These are phyloP conservation scores for Omphaloscelis lunosa DNA, from an alignment of 2,888 invertebrate genomes.

Conservation along the genomic window DNA sequence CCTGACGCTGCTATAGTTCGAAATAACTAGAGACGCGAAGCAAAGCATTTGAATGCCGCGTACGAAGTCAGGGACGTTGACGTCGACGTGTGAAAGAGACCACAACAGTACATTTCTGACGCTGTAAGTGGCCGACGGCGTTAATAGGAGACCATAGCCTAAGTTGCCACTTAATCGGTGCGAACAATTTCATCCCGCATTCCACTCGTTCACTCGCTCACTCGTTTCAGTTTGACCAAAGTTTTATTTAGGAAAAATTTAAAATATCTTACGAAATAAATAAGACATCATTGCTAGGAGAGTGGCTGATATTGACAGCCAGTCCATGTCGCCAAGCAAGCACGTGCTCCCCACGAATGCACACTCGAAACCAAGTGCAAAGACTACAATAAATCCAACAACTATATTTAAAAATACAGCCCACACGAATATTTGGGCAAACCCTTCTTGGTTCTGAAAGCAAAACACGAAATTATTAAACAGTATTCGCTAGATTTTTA, in stretches of 20 bases:
- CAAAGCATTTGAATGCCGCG: too few species aligned
- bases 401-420: constrained; percentile 69
- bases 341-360: constrained; percentile 64
- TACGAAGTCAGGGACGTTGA: too few species aligned
- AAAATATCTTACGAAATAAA: constrained; percentile 71
- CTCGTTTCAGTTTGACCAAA: not conserved
- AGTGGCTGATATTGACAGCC: constrained; percentile 68
- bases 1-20: too few species aligned
- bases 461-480: not conserved
- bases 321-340: constrained; percentile 71
- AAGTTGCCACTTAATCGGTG: not conserved
- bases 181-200: too few species aligned
- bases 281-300: constrained; percentile 64
- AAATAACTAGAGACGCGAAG: too few species aligned
- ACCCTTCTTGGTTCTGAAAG: constrained; percentile 75
- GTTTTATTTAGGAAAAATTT: not conserved
- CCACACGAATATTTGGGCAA: constrained; percentile 77
- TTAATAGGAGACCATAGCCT: too few species aligned
- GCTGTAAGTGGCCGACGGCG: too few species aligned
- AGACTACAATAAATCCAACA: constrained; percentile 67
- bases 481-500: not conserved
- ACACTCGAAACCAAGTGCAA: constrained; percentile 67
- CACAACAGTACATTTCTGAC: too few species aligned
- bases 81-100: too few species aligned
- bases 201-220: not conserved